Percentiles rank a stretch among this genome's conserved stretches.
These are phyloP conservation scores for Stenurella melanura DNA, from an alignment of 2,888 invertebrate genomes.

Conservation along the genomic window DNA sequence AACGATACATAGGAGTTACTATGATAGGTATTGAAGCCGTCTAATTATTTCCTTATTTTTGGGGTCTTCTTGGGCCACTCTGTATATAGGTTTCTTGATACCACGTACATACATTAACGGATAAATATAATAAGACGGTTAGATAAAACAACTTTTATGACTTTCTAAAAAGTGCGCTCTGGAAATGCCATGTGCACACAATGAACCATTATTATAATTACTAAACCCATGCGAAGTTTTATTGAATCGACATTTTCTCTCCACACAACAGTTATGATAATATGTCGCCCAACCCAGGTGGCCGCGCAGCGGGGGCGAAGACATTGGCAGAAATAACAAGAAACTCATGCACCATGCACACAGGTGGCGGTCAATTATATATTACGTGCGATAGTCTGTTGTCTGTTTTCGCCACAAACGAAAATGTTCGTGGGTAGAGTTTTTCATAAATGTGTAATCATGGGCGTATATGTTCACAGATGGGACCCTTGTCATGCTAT, in stretches of 20 bases:
- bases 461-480: slow-evolving; percentile 11
- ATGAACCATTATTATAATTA: slow-evolving; percentile 23
- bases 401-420: slow-evolving; percentile 21
- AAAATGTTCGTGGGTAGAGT: slow-evolving; percentile 24
- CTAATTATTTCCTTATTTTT: too few species aligned
- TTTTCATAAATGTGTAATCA: background rate
- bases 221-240: slow-evolving; percentile 12
- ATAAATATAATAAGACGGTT: background rate
- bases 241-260: slow-evolving; percentile 32
- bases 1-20: too few species aligned
- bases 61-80: too few species aligned
- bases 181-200: slow-evolving; percentile 14
- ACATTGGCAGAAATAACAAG: slow-evolving; percentile 36
- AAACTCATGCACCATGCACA: slow-evolving; percentile 23
- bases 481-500: background rate
- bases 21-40: too few species aligned
- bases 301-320: slow-evolving; percentile 45
- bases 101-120: too few species aligned
- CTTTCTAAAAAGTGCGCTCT: background rate
- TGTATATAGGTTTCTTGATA: too few species aligned
- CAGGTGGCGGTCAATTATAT: slow-evolving; percentile 33
- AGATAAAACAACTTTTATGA: background rate
- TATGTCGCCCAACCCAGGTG: slow-evolving; percentile 43
- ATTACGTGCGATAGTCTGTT: slow-evolving; percentile 12
- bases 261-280: slow-evolving; percentile 14